These are phyloP conservation scores for Heteromyza rotundicornis DNA, from an alignment of 2,888 invertebrate genomes.

Conservation along the genomic window DNA sequence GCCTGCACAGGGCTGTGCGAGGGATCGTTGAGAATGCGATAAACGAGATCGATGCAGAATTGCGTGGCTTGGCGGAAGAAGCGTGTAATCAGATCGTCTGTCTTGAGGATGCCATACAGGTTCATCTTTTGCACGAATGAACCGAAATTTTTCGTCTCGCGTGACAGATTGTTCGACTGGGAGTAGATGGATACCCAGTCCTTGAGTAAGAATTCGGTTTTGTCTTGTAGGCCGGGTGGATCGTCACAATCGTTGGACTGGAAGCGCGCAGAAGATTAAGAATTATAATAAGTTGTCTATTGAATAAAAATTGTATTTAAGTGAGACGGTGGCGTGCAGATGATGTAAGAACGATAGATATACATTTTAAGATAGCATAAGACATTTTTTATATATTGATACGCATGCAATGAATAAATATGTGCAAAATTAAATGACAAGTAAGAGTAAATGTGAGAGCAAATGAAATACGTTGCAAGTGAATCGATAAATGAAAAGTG, in stretches of 20 bases:
- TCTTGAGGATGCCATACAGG: slow-evolving; percentile 92
- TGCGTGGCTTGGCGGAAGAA: slow-evolving; percentile 97
- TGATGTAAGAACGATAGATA: too few species aligned
- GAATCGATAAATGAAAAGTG: too few species aligned
- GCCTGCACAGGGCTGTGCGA: slow-evolving; percentile 70
- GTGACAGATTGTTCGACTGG: slow-evolving; percentile 69
- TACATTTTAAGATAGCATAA: too few species aligned
- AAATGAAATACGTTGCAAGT: too few species aligned
- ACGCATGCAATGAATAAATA: too few species aligned
- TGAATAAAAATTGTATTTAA: too few species aligned
- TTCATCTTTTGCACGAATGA: slow-evolving; percentile 97
- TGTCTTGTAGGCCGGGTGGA: slow-evolving; percentile 92
- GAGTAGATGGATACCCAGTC: slow-evolving; percentile 95
- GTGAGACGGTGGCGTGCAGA: too few species aligned
- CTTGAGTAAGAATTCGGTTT: slow-evolving; percentile 89
- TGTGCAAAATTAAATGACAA: too few species aligned
- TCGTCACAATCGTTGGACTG: slow-evolving; percentile 86
- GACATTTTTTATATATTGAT: too few species aligned
- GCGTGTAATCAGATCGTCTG: slow-evolving; percentile 94
- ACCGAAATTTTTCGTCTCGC: slow-evolving; percentile 90
- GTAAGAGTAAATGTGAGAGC: too few species aligned
- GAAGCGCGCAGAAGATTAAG: slow-evolving; percentile 6
- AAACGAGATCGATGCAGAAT: slow-evolving; percentile 94
- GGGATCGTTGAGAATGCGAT: slow-evolving; percentile 80
- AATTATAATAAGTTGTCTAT: too few species aligned